Evolutionary conservation across 2,113 vertebrate species (phyloP).

Genomic region (Perccottus glenii): DNA sequence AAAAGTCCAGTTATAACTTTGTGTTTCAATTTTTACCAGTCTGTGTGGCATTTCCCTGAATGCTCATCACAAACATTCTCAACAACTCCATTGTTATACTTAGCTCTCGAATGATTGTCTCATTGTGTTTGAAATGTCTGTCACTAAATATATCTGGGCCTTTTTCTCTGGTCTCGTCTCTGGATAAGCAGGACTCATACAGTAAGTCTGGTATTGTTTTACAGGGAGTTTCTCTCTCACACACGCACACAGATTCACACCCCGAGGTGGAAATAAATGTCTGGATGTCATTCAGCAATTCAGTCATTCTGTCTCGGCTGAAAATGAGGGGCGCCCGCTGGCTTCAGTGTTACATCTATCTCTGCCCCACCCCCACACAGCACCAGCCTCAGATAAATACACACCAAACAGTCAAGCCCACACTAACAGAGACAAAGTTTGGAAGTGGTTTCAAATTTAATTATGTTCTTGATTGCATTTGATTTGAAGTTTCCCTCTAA

Average conservation of each 20-base stretch:
- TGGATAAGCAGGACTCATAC: conserved; percentile 18
- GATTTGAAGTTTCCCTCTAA: no score
- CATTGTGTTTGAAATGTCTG: conserved; percentile 47
- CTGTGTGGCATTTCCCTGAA: conserved; percentile 7
- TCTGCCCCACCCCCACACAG: neutral
- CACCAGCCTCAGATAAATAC: neutral
- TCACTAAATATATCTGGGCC: conserved; percentile 25
- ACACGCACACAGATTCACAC: conserved; percentile 41
- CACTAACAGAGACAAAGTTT: no score
- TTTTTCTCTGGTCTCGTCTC: conserved; percentile 8
- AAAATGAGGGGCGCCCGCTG: conserved; percentile 29
- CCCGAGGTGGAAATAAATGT: conserved; percentile 56
- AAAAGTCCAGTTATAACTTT: neutral
- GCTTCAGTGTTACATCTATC: conserved; percentile 15
- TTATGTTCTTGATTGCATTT: no score
- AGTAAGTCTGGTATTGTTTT: conserved; percentile 55
- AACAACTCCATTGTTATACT: conserved; percentile 17
- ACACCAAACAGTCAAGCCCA: no score
- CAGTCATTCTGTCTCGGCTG: conserved; percentile 50
- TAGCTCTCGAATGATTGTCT: conserved; percentile 22
- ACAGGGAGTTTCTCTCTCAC: conserved; percentile 65
- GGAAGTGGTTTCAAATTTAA: no score
- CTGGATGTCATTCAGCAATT: conserved; percentile 54
- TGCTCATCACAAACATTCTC: conserved; percentile 12
- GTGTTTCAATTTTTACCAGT: neutral